Percentiles rank a stretch among this genome's conserved stretches.
phyloP scores from a whole-genome alignment of 2,113 vertebrate species.

The Rhea pennata region DNA sequence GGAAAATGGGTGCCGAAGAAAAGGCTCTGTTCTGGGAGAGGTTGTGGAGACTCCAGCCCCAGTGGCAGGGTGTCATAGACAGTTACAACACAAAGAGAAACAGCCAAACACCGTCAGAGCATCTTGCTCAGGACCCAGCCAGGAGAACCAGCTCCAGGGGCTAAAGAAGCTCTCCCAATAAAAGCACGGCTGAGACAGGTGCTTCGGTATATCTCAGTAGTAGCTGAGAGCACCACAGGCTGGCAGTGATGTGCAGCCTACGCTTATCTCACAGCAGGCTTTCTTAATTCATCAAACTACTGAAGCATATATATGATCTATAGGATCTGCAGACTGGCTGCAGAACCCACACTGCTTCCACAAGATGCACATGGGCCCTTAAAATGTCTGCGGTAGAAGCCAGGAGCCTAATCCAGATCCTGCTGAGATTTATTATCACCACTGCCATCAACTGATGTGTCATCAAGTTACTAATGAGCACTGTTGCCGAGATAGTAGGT shows the following conservation, averaged over 20 bases:
- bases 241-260: background rate
- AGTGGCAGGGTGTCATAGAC: background rate
- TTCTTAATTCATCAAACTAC: background rate
- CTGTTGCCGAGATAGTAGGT: background rate
- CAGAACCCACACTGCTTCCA: background rate
- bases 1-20: background rate
- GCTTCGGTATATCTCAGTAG: background rate
- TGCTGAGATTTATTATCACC: rapidly evolving
- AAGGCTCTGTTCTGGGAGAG: background rate
- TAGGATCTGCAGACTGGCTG: background rate
- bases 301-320: background rate
- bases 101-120: no score
- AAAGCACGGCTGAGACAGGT: background rate
- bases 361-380: rapidly evolving
- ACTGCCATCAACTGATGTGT: background rate
- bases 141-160: background rate
- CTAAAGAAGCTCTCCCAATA: no score
- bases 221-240: background rate
- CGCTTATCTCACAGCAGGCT: background rate
- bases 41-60: background rate
- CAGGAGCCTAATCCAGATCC: background rate
- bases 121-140: background rate
- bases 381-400: background rate
- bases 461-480: background rate
- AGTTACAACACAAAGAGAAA: background rate